Evolutionary conservation across 2,888 invertebrate species (phyloP).

Genomic region (Idaea dimidiata): DNA sequence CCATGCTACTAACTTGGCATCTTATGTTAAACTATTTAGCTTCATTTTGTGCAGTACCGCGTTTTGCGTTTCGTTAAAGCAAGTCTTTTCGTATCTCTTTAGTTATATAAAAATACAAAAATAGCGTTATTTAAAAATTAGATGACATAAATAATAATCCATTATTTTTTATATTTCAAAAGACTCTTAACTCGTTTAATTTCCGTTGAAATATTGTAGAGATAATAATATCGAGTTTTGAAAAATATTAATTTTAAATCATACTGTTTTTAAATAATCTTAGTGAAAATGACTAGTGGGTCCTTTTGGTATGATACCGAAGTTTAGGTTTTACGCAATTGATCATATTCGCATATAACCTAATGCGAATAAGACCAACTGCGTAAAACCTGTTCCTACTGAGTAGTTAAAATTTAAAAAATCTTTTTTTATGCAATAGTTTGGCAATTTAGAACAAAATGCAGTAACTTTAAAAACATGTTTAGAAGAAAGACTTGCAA

Average conservation of each 20-base stretch:
- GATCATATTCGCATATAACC: no score
- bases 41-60: constrained; percentile 36
- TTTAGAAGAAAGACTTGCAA: neutral
- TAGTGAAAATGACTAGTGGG: no score
- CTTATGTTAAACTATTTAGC: constrained; percentile 58
- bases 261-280: no score
- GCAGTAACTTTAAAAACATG: neutral
- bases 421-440: neutral
- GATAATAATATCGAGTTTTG: no score
- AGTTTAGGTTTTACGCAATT: no score
- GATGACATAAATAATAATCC: neutral
- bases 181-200: no score
- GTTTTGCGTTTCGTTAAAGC: constrained; percentile 50
- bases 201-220: no score
- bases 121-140: constrained; percentile 11
- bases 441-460: neutral
- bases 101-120: constrained; percentile 28
- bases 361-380: no score
- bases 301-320: no score
- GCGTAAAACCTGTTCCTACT: neutral
- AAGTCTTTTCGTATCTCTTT: constrained; percentile 33
- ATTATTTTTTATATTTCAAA: no score
- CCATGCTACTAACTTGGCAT: constrained; percentile 77
- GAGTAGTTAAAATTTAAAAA: neutral
- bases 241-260: no score